Percentiles rank a stretch among this genome's conserved stretches.
Conservation (phyloP, 2,888 invertebrate genomes). For the Myopa testacea region DNA sequence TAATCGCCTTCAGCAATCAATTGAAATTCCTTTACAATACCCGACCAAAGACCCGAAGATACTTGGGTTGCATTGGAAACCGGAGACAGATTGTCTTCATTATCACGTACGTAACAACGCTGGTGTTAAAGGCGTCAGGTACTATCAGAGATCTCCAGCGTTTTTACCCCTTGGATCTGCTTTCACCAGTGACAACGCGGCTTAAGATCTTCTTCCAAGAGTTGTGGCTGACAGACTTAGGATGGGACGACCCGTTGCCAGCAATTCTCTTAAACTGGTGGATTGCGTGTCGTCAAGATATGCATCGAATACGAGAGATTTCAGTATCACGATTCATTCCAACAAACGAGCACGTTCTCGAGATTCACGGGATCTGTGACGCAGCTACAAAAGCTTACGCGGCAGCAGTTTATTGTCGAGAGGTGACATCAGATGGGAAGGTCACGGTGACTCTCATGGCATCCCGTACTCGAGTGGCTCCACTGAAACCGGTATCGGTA, state of each 20-base stretch:
- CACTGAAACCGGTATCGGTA: neutral
- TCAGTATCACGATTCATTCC: neutral
- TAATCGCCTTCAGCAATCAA: neutral
- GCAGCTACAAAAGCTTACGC: neutral
- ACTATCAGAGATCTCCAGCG: constrained; percentile 19
- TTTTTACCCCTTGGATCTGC: constrained; percentile 22
- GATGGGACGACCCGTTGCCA: constrained; percentile 24
- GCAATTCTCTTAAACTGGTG: neutral
- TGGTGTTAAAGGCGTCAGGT: neutral
- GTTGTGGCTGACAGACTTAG: constrained; percentile 14
- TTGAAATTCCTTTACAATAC: neutral
- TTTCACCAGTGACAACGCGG: neutral
- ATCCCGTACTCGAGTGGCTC: neutral
- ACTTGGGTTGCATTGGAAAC: constrained; percentile 42
- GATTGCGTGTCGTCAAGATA: neutral
- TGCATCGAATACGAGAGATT: neutral
- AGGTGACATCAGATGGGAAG: neutral
- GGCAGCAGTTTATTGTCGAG: neutral
- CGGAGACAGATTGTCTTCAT: constrained; percentile 20
- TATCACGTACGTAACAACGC: neutral
- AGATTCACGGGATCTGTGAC: neutral
- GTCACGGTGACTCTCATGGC: neutral
- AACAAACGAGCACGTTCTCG: neutral
- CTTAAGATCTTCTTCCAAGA: constrained; percentile 28
- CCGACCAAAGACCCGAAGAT: constrained; percentile 26